Percentiles rank a stretch among this genome's conserved stretches.
Evolutionary conservation across 2,888 invertebrate species (phyloP).

Genomic region (Xylota segnis): DNA sequence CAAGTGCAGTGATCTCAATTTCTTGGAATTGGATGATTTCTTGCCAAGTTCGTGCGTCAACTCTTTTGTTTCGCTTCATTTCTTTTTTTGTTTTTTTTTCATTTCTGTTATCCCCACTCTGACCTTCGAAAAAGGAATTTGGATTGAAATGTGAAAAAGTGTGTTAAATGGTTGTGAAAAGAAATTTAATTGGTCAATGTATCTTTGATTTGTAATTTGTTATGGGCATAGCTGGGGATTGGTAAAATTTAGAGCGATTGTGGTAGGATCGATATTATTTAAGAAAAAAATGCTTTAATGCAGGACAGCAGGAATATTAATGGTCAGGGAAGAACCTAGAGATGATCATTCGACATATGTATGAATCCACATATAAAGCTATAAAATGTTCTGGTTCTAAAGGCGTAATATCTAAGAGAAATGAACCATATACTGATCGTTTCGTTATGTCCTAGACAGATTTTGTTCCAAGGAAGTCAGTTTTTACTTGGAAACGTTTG

Average conservation of each 20-base stretch:
- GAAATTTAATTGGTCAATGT: not conserved
- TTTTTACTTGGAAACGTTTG: no score
- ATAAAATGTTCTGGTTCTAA: no score
- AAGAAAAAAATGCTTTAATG: no score
- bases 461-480: no score
- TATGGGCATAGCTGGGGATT: not conserved
- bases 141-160: not conserved
- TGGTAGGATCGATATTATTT: no score
- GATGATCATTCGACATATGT: no score
- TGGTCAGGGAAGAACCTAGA: no score
- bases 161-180: not conserved
- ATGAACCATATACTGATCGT: no score
- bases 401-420: no score
- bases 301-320: no score
- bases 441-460: no score
- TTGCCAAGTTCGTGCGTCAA: slow-evolving; percentile 12
- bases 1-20: slow-evolving; percentile 26
- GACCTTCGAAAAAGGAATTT: slow-evolving; percentile 4
- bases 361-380: no score
- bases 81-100: not conserved
- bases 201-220: not conserved
- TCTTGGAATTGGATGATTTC: slow-evolving; percentile 3
- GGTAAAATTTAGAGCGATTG: not conserved
- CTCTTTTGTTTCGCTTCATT: slow-evolving; percentile 36
- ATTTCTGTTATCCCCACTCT: not conserved